Evolutionary conservation across 2,113 vertebrate genomes (phyloP).

Genomic region (Sebastes fasciatus): DNA sequence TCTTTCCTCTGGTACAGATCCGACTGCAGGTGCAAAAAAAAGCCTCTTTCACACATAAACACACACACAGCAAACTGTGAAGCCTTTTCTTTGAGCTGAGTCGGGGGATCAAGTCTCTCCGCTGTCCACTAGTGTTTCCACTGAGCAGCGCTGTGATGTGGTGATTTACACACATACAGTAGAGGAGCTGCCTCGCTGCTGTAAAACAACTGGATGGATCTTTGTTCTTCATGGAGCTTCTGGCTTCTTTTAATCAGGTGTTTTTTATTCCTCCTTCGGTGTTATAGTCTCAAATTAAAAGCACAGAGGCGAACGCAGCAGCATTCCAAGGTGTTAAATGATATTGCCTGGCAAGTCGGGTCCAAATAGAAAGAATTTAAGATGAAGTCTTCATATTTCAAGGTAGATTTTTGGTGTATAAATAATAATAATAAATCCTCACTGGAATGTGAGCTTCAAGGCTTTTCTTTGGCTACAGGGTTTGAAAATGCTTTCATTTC

Average conservation of each 20-base stretch:
- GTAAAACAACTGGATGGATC: constrained; percentile 57
- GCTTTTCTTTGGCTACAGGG: constrained; percentile 47
- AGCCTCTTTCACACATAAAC: not conserved
- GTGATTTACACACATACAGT: constrained; percentile 34
- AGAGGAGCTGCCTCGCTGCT: constrained; percentile 12
- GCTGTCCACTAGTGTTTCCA: constrained; percentile 40
- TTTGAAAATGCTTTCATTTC: constrained; percentile 75
- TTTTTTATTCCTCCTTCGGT: constrained; percentile 33
- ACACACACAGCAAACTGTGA: constrained; percentile 32
- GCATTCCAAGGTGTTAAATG: constrained; percentile 52
- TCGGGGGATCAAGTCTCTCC: constrained; percentile 34
- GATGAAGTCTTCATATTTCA: constrained; percentile 62
- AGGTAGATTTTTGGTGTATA: constrained; percentile 49
- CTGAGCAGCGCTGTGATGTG: constrained; percentile 54
- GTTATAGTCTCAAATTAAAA: constrained; percentile 63
- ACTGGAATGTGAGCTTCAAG: constrained; percentile 62
- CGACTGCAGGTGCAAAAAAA: constrained; percentile 60
- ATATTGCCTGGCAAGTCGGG: constrained; percentile 40
- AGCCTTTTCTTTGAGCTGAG: constrained; percentile 64
- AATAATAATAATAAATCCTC: constrained; percentile 31
- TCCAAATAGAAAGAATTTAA: constrained; percentile 43
- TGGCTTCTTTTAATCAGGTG: constrained; percentile 53
- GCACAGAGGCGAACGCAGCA: constrained; percentile 14
- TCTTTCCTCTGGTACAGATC: constrained; percentile 6
- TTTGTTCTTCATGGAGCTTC: constrained; percentile 57